Evolutionary conservation across 2,888 invertebrate genomes (phyloP), one percentile per base, ranked within the genome.

Genomic region (Drosophila nigricruria): DNA sequence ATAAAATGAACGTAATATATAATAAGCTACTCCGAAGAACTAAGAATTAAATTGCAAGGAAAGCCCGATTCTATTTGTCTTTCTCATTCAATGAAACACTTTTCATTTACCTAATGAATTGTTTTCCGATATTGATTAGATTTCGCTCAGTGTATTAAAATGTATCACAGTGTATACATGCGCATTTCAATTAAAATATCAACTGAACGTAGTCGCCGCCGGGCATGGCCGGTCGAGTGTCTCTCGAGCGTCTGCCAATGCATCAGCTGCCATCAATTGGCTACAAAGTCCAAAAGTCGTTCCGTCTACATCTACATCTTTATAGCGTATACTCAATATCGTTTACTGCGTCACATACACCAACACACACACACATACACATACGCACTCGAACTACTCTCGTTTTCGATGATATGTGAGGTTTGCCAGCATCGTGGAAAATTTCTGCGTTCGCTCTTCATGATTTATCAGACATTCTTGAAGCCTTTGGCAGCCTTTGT

Each of bases 261-360:
- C 53, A 73, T 34, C 50, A 25, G 52, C 53, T n/a, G 43, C 40
- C 57, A 57, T 56, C 50, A 75, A 63, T 54, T 54, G 73, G 61
- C 59, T 73, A 45, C 77, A 77, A 77, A 77, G 77, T 77, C 77
- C 78, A 78, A 69, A 27, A 53, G 40, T 57, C 54, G 47, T 20
- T 57, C 47, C 63, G 54, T 45, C 40, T 65, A 34, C 18, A 49
- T 49, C 30, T 30, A 30, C 10, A 49, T 30, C 30, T 49, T 5
- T 4, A 8, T 60, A 38, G 36, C 42, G 59, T 63, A 65, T 65
- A 73, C 63, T 77, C 78, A 73, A 77, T 73, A 77, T 77, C 73
- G 59, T 69, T 67, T 16, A 42, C 56, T 72, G 70, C 77, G 75
- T 75, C 75, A 77, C 42, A 50, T 42, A 18, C 32, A 5, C 32